phyloP scores from a whole-genome alignment of 2,113 vertebrate genomes.

The Mustela nigripes region DNA sequence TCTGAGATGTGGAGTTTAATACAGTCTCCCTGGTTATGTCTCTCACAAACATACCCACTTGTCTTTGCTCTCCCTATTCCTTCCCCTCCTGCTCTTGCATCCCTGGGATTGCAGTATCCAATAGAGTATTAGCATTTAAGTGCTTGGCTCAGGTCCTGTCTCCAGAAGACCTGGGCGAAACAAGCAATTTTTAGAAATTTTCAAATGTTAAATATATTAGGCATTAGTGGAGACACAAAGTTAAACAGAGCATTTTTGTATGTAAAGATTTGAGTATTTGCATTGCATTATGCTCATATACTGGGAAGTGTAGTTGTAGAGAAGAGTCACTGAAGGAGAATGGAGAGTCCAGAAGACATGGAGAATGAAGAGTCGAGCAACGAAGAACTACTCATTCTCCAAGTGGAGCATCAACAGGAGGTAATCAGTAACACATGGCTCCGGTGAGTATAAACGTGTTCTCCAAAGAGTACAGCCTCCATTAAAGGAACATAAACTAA shows the following conservation, averaged over 20 bases:
- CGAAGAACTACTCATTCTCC: constrained; percentile 23
- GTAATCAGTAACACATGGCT: constrained; percentile 79
- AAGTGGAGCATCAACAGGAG: constrained; percentile 44
- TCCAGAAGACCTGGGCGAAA: background rate
- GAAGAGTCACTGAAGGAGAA: background rate
- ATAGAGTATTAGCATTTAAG: background rate
- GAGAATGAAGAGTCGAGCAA: background rate
- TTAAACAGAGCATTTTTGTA: background rate
- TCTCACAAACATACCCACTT: background rate
- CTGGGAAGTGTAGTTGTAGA: background rate
- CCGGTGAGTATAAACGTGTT: constrained; percentile 10
- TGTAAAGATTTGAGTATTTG: background rate
- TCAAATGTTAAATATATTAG: background rate
- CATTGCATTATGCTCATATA: background rate
- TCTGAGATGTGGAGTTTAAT: background rate
- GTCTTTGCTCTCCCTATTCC: background rate
- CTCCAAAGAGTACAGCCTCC: constrained; percentile 53
- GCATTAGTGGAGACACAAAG: constrained; percentile 7
- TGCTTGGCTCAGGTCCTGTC: background rate
- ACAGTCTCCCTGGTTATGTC: background rate
- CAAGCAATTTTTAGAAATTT: background rate
- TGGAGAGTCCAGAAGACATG: background rate
- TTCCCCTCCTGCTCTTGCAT: background rate
- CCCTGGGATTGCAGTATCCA: background rate
- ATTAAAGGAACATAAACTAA: constrained; percentile 40